These are phyloP conservation scores for Atherinosoma microstoma DNA, from an alignment of 2,797 vertebrate species.

Conservation along the genomic window DNA sequence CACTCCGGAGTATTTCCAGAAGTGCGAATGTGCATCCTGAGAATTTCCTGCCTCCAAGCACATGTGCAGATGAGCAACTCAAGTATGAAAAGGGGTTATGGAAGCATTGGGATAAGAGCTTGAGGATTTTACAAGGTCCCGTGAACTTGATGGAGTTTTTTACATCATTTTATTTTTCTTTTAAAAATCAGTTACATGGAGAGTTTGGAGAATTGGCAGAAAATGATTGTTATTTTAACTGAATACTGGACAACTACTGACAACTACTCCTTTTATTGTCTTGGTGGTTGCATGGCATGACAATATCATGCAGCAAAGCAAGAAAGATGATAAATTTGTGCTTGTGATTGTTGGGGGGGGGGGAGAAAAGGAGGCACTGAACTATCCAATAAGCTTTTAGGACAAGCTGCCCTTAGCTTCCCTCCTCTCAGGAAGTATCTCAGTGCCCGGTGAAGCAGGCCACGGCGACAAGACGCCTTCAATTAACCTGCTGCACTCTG, in stretches of 20 bases:
- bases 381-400: constrained; percentile 33
- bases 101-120: background rate
- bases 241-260: background rate
- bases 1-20: too few relatives aligned
- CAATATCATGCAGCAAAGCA: background rate
- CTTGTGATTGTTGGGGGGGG: background rate
- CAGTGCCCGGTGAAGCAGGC: constrained; percentile 31
- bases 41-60: background rate
- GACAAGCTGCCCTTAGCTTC: constrained; percentile 8
- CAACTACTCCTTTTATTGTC: too few relatives aligned
- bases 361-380: background rate
- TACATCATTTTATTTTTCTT: background rate
- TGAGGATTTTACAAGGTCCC: background rate
- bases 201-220: background rate
- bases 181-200: background rate
- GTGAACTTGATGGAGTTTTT: background rate
- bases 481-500: constrained; percentile 69
- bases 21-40: too few relatives aligned
- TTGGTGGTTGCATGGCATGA: background rate
- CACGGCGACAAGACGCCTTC: constrained; percentile 52
- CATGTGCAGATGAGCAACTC: background rate
- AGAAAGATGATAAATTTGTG: background rate
- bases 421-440: constrained; percentile 24
- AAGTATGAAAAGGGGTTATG: background rate
- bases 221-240: background rate